These are phyloP conservation scores for Ptilonorhynchus violaceus DNA, from an alignment of 2,113 vertebrate genomes.

Conservation along the genomic window DNA sequence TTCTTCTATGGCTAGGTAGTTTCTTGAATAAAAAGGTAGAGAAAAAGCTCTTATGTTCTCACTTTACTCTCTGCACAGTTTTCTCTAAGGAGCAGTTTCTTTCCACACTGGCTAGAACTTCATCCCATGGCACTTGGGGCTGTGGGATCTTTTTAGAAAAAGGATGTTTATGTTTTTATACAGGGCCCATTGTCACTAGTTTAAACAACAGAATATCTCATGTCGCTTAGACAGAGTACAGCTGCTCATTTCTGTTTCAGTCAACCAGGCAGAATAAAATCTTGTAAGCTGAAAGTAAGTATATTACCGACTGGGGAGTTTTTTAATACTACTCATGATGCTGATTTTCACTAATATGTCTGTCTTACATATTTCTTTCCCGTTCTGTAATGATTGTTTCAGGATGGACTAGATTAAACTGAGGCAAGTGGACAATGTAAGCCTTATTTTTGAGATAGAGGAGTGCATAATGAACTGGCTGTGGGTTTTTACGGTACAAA, in stretches of 20 bases:
- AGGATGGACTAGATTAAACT: neutral
- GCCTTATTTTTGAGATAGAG: neutral
- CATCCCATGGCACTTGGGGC: neutral
- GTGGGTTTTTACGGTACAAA: neutral
- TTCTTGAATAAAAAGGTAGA: neutral
- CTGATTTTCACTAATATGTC: neutral
- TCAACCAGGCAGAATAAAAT: neutral
- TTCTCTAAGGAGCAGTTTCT: neutral
- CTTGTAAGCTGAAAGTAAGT: neutral
- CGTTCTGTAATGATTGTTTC: neutral
- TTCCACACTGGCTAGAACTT: neutral
- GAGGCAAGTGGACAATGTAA: neutral
- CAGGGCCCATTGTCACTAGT: neutral
- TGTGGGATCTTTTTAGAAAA: neutral
- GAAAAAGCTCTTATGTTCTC: neutral
- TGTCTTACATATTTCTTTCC: neutral
- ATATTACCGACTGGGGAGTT: neutral
- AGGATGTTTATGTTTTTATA: neutral
- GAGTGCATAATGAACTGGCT: neutral
- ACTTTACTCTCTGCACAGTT: neutral
- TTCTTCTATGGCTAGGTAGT: neutral
- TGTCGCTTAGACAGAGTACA: neutral
- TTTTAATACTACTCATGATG: neutral
- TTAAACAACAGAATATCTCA: neutral
- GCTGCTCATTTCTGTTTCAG: neutral